Evolutionary conservation across 64 coral and sea anemone genomes (phyloP).

Genomic region (Montipora sp.): DNA sequence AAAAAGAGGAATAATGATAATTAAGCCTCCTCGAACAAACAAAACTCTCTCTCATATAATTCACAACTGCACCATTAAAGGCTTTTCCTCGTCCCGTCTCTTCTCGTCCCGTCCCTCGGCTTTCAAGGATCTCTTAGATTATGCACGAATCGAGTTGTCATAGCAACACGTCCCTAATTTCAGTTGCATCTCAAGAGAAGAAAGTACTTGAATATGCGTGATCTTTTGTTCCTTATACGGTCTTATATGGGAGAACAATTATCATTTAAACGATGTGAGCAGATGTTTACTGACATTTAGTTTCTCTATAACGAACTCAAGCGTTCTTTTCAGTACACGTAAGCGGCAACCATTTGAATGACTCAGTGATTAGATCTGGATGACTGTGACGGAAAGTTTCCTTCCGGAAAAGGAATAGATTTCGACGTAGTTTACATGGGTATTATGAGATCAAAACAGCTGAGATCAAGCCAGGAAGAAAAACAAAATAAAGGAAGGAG

Average conservation of each 20-base stretch:
- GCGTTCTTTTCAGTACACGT: neutral
- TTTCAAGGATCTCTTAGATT: too few species aligned
- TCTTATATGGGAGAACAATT: neutral
- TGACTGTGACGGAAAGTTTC: neutral
- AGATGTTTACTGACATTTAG: constrained; percentile 44
- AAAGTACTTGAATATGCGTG: neutral
- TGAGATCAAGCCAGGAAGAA: neutral
- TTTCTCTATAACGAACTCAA: constrained; percentile 26
- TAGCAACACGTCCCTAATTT: neutral
- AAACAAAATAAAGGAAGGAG: constrained; percentile 20
- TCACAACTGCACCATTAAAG: too few species aligned
- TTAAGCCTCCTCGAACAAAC: too few species aligned
- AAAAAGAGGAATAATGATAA: too few species aligned
- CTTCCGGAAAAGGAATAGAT: neutral
- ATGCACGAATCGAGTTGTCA: neutral
- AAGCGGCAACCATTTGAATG: neutral
- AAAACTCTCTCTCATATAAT: too few species aligned
- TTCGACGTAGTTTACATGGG: constrained; percentile 4
- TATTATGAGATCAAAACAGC: constrained; percentile 11
- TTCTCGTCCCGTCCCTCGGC: too few species aligned
- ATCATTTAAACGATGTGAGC: constrained; percentile 7
- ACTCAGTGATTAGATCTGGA: neutral
- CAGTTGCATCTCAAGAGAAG: too few species aligned
- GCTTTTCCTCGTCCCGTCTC: too few species aligned
- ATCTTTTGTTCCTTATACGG: constrained; percentile 1